A percentile compares a stretch with the other conserved stretches of the same genome.
Conservation (phyloP, 2,888 invertebrate species). For the Aphodius sticticus region DNA sequence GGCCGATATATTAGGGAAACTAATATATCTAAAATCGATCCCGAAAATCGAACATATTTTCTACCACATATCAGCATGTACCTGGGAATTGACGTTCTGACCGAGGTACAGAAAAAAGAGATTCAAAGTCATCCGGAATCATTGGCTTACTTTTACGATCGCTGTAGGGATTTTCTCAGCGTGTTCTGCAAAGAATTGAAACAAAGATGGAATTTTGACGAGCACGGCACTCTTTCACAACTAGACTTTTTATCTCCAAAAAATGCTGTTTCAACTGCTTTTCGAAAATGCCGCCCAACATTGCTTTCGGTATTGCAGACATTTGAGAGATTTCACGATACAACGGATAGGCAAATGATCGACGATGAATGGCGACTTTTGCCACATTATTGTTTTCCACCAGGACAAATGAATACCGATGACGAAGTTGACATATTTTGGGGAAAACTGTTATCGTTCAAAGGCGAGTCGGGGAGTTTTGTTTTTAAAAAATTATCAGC, state of each 20-base stretch:
- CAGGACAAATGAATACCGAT: not conserved
- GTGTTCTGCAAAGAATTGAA: no score
- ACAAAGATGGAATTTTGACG: not conserved
- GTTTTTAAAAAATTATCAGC: conserved; percentile 7
- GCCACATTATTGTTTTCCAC: conserved; percentile 9
- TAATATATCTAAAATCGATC: not conserved
- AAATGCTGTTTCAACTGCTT: not conserved
- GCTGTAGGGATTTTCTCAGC: not conserved
- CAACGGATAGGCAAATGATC: not conserved
- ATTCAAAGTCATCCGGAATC: conserved; percentile 1
- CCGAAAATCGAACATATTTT: no score
- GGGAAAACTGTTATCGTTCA: conserved; percentile 14
- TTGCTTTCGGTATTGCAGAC: conserved; percentile 7
- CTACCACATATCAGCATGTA: not conserved
- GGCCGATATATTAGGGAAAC: not conserved
- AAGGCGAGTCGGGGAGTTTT: not conserved
- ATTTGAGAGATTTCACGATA: conserved; percentile 13
- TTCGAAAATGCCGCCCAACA: not conserved
- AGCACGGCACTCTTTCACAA: not conserved
- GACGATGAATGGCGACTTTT: conserved; percentile 15
- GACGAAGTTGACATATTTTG: conserved; percentile 18
- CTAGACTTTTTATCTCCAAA: not conserved
- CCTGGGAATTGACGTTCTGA: not conserved
- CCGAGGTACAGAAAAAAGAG: not conserved
- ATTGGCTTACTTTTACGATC: not conserved